These are phyloP conservation scores for Heliconius nattereri DNA, from an alignment of 1,140 invertebrate genomes.

Conservation along the genomic window DNA sequence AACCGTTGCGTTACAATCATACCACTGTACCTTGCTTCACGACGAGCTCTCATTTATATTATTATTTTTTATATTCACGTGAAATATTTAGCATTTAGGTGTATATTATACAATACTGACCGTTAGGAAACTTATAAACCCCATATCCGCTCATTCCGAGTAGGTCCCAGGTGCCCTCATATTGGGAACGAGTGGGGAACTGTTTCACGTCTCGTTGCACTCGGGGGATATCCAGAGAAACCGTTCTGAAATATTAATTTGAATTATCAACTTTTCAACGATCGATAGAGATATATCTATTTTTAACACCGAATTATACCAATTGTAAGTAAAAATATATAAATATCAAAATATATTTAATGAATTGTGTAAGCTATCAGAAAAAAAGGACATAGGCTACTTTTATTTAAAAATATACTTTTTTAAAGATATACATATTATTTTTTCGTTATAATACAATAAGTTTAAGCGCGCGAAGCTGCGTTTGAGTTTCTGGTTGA, in stretches of 20 bases:
- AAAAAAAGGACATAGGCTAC: no score
- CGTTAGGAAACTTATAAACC: slow-evolving; percentile 75
- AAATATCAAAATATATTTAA: neutral
- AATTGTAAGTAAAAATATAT: neutral
- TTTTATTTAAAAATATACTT: no score
- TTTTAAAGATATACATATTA: no score
- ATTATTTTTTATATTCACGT: no score
- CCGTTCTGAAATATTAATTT: slow-evolving; percentile 40
- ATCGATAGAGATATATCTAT: neutral
- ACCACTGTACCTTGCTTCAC: no score
- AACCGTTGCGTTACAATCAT: no score
- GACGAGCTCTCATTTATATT: no score
- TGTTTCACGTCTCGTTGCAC: slow-evolving; percentile 54
- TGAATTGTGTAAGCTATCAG: no score
- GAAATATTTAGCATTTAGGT: neutral
- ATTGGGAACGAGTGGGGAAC: slow-evolving; percentile 80
- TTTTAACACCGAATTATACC: no score
- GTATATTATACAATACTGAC: slow-evolving; percentile 46
- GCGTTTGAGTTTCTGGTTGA: neutral
- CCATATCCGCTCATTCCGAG: slow-evolving; percentile 81
- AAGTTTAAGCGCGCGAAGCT: no score
- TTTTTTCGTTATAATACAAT: no score
- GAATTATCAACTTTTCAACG: slow-evolving; percentile 1
- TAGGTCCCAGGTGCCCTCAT: slow-evolving; percentile 79
- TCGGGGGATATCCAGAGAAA: slow-evolving; percentile 61